Evolutionary conservation across 2,113 vertebrate genomes (phyloP), one percentile per base, ranked within the genome.

Genomic region (Amblyopsis rosae): DNA sequence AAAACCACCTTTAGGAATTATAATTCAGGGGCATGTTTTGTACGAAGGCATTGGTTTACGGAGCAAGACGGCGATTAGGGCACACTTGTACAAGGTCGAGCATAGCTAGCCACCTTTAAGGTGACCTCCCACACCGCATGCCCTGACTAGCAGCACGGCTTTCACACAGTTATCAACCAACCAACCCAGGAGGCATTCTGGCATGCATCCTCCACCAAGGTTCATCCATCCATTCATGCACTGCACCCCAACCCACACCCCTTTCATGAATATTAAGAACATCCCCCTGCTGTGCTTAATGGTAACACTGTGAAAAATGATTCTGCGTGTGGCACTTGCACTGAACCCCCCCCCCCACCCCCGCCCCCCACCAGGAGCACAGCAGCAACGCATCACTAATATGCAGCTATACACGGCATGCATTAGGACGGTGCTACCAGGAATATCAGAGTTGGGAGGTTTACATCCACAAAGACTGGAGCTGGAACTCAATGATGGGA

Each of bases 261-360:
- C 69, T 73, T 77, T 90, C 81, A 91, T 93, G 86, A 92, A 92
- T 93, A 92, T 91, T 83, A 69, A 93, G 87, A 49, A 69, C 65
- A 71, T 58, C 60, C 72, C 26, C 83, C 87, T 9, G 84, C 87
- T 80, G 83, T 82, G 85, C 75, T 87, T 90, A 88, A 92, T 90
- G 86, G 87, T 74, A 82, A 84, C 72, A 49, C 80, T 63, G 77
- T 88, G 83, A 90, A 85, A 89, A 91, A 90, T 85, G 65, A 88
- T 72, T 77, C 83, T 45, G 80, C 82, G 80, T 79, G 78, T 80
- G 77, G 82, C 81, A 45, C 82, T 81, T 41, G 45, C 77, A 69
- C 67, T 59, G 62, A 77, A 72, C 83, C 66, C 35, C 12, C 3
- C 26, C 26, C 0, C 26, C 26, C 26, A 11, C 3, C 26, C 26